Evolutionary conservation across 2,797 vertebrate genomes (phyloP).

Genomic region (Cyprinodon diabolis): DNA sequence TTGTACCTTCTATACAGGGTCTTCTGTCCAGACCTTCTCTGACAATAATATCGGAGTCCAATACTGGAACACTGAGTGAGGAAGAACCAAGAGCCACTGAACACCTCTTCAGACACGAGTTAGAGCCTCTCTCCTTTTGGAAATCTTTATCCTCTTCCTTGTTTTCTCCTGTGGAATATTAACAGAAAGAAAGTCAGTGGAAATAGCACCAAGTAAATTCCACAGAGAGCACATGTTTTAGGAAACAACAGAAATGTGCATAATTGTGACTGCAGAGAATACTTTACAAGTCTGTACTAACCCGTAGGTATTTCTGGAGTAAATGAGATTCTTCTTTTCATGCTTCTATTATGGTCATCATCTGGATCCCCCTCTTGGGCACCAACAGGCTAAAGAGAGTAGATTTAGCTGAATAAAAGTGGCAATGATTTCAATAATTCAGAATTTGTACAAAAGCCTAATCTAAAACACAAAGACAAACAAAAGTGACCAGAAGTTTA

Average conservation of each 20-base stretch:
- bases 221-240: conserved; percentile 27
- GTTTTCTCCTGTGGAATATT: conserved; percentile 68
- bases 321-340: conserved; percentile 91
- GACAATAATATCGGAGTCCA: conserved; percentile 79
- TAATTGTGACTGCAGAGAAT: conserved; percentile 14
- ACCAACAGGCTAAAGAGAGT: conserved; percentile 77
- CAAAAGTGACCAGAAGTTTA: background rate
- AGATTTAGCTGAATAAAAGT: background rate
- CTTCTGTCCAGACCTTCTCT: conserved; percentile 78
- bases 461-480: background rate
- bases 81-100: conserved; percentile 82
- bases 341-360: conserved; percentile 82
- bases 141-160: conserved; percentile 78
- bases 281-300: conserved; percentile 66
- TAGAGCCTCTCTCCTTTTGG: conserved; percentile 77
- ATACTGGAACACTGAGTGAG: conserved; percentile 75
- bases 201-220: conserved; percentile 53
- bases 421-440: background rate
- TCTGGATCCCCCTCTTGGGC: conserved; percentile 84
- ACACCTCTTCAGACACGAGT: conserved; percentile 85
- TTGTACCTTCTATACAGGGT: conserved; percentile 86
- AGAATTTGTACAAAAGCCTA: background rate
- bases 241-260: conserved; percentile 51
- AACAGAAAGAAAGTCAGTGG: conserved; percentile 62
- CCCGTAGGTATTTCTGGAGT: conserved; percentile 89